These are phyloP conservation scores for Conus canariensis DNA, from an alignment of 2,888 invertebrate genomes.

Conservation along the genomic window DNA sequence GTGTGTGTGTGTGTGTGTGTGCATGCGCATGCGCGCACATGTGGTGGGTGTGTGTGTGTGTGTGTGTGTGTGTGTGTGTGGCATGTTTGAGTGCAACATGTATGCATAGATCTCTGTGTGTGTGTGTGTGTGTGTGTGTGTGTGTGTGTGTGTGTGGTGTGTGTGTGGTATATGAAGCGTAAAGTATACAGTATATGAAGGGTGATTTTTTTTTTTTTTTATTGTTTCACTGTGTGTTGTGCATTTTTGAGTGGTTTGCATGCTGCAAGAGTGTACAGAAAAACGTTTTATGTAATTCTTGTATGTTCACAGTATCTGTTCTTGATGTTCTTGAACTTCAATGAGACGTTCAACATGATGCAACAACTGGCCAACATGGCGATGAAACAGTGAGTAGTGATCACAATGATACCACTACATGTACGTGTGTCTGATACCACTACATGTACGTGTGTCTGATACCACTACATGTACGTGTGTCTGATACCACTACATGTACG, in stretches of 20 bases:
- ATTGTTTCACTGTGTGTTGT: background rate
- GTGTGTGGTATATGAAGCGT: background rate
- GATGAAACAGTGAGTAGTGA: conserved; percentile 85
- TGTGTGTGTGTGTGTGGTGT: background rate
- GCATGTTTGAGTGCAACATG: too few species aligned
- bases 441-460: too few species aligned
- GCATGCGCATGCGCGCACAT: too few species aligned
- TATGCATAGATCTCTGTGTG: background rate
- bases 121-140: background rate
- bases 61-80: too few species aligned
- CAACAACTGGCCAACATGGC: conserved; percentile 97
- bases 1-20: too few species aligned
- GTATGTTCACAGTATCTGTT: conserved; percentile 85
- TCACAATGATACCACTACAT: too few species aligned
- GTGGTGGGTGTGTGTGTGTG: too few species aligned
- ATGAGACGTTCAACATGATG: conserved; percentile 94
- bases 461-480: too few species aligned
- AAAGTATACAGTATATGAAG: too few species aligned
- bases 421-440: too few species aligned
- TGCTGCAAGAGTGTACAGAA: background rate
- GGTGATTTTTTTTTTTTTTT: background rate
- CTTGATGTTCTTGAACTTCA: conserved; percentile 92
- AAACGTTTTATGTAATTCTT: too few species aligned
- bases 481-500: too few species aligned
- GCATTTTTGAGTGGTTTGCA: background rate